Percentiles rank a stretch among this genome's conserved stretches.
phyloP scores from a whole-genome alignment of 1,140 invertebrate species.

The Meteorus sp. region DNA sequence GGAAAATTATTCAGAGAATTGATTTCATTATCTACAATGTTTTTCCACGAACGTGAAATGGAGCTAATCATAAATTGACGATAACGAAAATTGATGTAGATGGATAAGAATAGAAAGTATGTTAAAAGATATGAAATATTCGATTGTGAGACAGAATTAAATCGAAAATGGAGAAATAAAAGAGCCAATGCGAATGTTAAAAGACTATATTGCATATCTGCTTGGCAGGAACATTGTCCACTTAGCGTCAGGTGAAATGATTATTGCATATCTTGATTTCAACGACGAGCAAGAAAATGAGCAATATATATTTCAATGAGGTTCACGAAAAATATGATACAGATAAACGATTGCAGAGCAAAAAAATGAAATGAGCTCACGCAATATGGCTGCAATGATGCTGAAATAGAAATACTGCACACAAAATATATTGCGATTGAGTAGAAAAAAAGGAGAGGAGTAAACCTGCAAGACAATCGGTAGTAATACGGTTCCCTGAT shows the following conservation, averaged over 20 bases:
- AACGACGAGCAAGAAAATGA: not conserved
- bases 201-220: conserved; percentile 5
- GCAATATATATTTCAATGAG: conserved; percentile 5
- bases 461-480: conserved; percentile 29
- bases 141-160: too few species aligned
- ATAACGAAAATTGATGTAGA: too few species aligned
- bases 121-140: not conserved
- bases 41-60: too few species aligned
- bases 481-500: conserved; percentile 27
- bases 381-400: conserved; percentile 24
- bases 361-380: too few species aligned
- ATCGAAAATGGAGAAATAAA: not conserved
- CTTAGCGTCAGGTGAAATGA: conserved; percentile 13
- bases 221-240: conserved; percentile 3
- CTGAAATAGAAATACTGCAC: conserved; percentile 28
- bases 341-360: not conserved
- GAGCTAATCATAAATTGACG: too few species aligned
- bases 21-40: too few species aligned
- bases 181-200: not conserved
- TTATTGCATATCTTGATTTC: not conserved
- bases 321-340: not conserved
- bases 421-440: conserved; percentile 11
- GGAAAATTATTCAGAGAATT: too few species aligned
- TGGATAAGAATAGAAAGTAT: not conserved
- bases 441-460: too few species aligned